Conservation (phyloP, 2,113 vertebrate genomes). For the Callionymus lyra region DNA sequence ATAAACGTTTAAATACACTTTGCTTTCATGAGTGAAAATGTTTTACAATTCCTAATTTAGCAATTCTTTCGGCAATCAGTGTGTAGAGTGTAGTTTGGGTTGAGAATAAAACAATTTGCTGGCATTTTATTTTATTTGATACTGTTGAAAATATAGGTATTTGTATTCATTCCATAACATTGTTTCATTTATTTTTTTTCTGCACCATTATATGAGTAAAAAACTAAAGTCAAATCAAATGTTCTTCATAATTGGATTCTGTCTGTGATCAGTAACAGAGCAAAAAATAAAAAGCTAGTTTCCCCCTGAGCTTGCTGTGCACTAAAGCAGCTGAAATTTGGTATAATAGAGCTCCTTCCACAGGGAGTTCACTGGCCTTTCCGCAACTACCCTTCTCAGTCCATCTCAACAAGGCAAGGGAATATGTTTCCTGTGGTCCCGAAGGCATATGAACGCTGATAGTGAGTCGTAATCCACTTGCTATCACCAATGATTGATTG, state of each 20-base stretch:
- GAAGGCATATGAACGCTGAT: conserved; percentile 42
- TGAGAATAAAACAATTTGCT: too few relatives aligned
- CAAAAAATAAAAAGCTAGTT: conserved; percentile 13
- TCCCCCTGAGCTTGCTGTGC: conserved; percentile 28
- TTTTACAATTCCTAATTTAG: too few relatives aligned
- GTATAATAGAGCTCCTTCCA: conserved; percentile 23
- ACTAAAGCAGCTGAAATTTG: conserved; percentile 28
- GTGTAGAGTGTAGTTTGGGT: too few relatives aligned
- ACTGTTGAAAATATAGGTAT: too few relatives aligned
- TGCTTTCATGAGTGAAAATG: too few relatives aligned
- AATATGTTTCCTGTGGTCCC: conserved; percentile 28
- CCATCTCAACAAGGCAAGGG: conserved; percentile 19
- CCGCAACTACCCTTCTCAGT: conserved; percentile 24
- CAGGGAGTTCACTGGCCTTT: conserved; percentile 17
- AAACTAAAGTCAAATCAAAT: too few relatives aligned
- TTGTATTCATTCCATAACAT: too few relatives aligned
- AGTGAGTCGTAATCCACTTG: conserved; percentile 53
- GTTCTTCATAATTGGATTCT: conserved; percentile 12
- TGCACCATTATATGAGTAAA: too few relatives aligned
- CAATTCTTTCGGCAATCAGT: too few relatives aligned
- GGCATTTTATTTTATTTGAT: too few relatives aligned
- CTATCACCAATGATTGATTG: conserved; percentile 53
- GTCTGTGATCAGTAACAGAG: conserved; percentile 31
- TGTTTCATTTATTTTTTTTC: too few relatives aligned
- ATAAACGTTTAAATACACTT: too few relatives aligned